A percentile compares a stretch with the other conserved stretches of the same genome.
phyloP scores from a whole-genome alignment of 2,888 invertebrate species.

The Drosophila pegasa region DNA sequence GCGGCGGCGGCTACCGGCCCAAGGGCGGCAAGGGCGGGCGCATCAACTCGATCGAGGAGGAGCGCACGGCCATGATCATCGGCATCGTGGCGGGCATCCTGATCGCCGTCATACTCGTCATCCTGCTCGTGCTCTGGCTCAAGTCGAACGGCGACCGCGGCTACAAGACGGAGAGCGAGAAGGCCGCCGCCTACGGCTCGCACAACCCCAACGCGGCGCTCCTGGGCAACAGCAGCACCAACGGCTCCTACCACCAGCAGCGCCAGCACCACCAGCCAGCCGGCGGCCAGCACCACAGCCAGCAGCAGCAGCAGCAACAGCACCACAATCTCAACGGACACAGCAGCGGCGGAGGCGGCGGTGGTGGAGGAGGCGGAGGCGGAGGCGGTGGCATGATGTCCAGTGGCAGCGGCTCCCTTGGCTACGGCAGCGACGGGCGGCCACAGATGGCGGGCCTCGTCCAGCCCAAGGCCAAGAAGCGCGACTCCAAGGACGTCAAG shows the following conservation, averaged over 20 bases:
- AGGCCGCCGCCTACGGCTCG: slow-evolving; percentile 87
- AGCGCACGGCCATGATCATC: slow-evolving; percentile 91
- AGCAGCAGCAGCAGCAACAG: slow-evolving; percentile 72
- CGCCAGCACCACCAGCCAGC: slow-evolving; percentile 80
- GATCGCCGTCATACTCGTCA: slow-evolving; percentile 95
- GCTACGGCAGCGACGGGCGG: slow-evolving; percentile 84
- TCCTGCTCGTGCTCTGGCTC: slow-evolving; percentile 95
- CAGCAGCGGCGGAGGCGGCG: slow-evolving; percentile 58
- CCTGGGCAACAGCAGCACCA: slow-evolving; percentile 88
- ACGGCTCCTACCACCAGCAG: slow-evolving; percentile 85
- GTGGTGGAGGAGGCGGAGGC: slow-evolving; percentile 54
- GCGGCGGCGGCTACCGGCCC: slow-evolving; percentile 76
- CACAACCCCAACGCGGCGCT: slow-evolving; percentile 93
- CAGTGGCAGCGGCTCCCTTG: slow-evolving; percentile 73
- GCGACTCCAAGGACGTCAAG: slow-evolving; percentile 95
- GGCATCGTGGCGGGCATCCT: slow-evolving; percentile 96
- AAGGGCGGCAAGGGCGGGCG: slow-evolving; percentile 85
- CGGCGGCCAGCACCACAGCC: slow-evolving; percentile 54
- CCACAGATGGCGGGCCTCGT: slow-evolving; percentile 84
- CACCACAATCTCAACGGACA: slow-evolving; percentile 57
- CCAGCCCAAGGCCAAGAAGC: slow-evolving; percentile 88
- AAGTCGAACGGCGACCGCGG: slow-evolving; percentile 94
- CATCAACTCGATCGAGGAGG: slow-evolving; percentile 89
- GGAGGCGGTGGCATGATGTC: slow-evolving; percentile 77
- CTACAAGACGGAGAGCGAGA: slow-evolving; percentile 96